Evolutionary conservation across 2,113 vertebrate genomes (phyloP), one percentile per base, ranked within the genome.

Genomic region (Oceanodroma tethys): DNA sequence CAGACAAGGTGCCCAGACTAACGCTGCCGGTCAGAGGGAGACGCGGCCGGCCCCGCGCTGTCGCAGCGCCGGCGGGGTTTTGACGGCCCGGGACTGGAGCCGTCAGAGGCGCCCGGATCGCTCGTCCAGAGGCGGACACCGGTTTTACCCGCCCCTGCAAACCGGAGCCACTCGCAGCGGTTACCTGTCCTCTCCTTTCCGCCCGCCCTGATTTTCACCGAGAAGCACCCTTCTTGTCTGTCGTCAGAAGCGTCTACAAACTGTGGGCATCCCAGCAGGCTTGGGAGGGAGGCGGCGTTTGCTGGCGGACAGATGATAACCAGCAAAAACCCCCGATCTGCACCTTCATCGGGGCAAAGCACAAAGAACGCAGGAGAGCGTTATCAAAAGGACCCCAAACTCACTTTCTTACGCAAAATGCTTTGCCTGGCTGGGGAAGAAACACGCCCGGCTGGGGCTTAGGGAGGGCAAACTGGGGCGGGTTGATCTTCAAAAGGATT

Each of bases 201-300:
- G 1, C 38, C 67, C 11, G 20, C 55, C 59, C 75, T 10, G 1
- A 3, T 36, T 34, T 18, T 11, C 55, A 6, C 13, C 0, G 0
- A 32, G 52, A 25, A 58, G 25, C 56, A 27, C 20, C 58, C 32
- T 30, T 13, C 38, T 19, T 22, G 29, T 22, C 34, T 36, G 17
- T 2, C 67, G 4, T 18, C 84, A 68, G 47, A 13, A 47, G 40
- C 7, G 1, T 26, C 40, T 11, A 7, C 58, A 16, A 19, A 34
- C 74, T 13, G 23, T 3, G 7, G 80, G 66, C 36, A 15, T 8
- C 48, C 8, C 8, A 9, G 27, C 27, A 6, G 82, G 32, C 52
- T 47, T 5, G 27, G 56, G 10, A 70, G 4, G 3, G 8, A 34
- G 19, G 21, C 16, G 3, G n/a, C 0, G 4, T 8, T 47, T 65